Conservation (phyloP, 2,113 vertebrate species). For the Tachysurus fulvidraco region DNA sequence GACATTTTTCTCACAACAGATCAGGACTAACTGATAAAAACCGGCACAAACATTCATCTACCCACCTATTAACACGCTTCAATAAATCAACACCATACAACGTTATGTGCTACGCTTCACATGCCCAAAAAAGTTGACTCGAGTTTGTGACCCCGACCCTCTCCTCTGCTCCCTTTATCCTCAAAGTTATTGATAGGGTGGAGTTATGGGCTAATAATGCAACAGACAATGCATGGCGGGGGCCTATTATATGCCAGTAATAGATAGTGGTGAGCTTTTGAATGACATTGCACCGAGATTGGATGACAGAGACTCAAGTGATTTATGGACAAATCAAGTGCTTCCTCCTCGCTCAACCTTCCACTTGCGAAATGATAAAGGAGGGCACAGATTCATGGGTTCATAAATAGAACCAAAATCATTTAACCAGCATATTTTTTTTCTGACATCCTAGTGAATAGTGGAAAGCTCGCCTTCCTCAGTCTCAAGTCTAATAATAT, state of each 20-base stretch:
- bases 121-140: constrained; percentile 38
- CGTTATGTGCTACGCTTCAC: background rate
- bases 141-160: constrained; percentile 51
- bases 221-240: constrained; percentile 73
- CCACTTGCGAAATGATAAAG: constrained; percentile 72
- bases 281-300: constrained; percentile 79
- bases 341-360: constrained; percentile 60
- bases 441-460: background rate
- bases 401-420: constrained; percentile 68
- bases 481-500: background rate
- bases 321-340: constrained; percentile 73
- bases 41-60: background rate
- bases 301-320: constrained; percentile 71
- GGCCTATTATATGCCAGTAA: constrained; percentile 77
- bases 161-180: constrained; percentile 40
- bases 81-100: constrained; percentile 29
- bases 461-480: background rate
- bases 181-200: constrained; percentile 78
- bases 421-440: constrained; percentile 14
- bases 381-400: constrained; percentile 66
- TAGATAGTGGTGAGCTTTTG: constrained; percentile 72
- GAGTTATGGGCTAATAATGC: constrained; percentile 79
- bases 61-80: background rate
- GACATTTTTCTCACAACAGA: constrained; percentile 34
- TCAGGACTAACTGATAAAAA: background rate